A percentile compares a stretch with the other conserved stretches of the same genome.
Conservation (phyloP, 2,888 invertebrate genomes). For the Melieria crassipennis region DNA sequence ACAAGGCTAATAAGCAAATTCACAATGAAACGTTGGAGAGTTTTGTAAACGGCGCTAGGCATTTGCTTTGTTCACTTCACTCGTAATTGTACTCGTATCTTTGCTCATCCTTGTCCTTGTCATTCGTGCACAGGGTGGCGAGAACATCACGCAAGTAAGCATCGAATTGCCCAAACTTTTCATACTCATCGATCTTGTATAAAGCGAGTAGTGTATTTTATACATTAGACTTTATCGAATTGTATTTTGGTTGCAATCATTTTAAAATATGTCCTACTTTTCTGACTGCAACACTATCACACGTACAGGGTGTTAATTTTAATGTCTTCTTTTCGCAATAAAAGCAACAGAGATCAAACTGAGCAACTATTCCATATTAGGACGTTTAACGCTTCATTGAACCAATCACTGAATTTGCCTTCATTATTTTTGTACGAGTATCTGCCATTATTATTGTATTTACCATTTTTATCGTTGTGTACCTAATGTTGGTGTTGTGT, state of each 20-base stretch:
- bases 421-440: too few species aligned
- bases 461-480: too few species aligned
- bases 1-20: too few species aligned
- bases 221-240: slow-evolving; percentile 1
- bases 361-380: neutral
- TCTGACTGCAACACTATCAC: slow-evolving; percentile 24
- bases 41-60: too few species aligned
- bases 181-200: neutral
- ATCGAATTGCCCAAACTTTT: slow-evolving; percentile 8
- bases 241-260: slow-evolving; percentile 40
- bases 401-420: too few species aligned
- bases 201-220: neutral
- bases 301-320: neutral
- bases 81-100: neutral
- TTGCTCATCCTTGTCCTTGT: neutral
- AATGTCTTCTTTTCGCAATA: neutral
- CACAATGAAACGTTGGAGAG: too few species aligned
- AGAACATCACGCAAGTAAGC: slow-evolving; percentile 83
- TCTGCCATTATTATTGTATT: too few species aligned
- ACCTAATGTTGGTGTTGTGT: slow-evolving; percentile 22
- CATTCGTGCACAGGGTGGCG: slow-evolving; percentile 72
- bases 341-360: neutral
- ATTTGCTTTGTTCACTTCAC: too few species aligned
- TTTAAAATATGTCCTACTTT: slow-evolving; percentile 66
- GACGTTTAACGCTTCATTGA: too few species aligned